Evolutionary conservation across 2,797 vertebrate genomes (phyloP), one percentile per base, ranked within the genome.

Genomic region (Buphagus erythrorhynchus): DNA sequence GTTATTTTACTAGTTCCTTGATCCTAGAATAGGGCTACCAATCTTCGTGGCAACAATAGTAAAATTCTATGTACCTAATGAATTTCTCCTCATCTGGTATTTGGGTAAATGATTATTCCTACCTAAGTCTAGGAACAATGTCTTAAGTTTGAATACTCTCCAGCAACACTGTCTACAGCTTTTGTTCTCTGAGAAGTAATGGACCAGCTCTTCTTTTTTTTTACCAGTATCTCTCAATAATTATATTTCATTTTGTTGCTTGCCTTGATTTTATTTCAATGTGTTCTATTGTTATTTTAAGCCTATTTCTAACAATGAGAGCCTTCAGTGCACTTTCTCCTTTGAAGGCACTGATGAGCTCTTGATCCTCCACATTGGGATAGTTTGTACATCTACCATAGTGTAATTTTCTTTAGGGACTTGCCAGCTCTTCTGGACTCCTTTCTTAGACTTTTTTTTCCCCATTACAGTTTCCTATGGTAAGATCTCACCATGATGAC

Each of bases 1-100:
- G 49, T 54, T 93, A 86, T 80, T 94, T 95, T 95, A 95, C 94
- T 77, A 88, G 82, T 71, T 90, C 58, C 75, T 91, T 82, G 45
- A 80, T 83, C 61, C 89, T 88, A 72, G 57, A 77, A 88, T 24
- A 75, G 61, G 58, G 35, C 20, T 75, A 86, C 38, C 48, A 67
- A 49, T 55, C 51, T 49, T 76, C 5, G 0, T 55, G 62, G 25
- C 69, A 94, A 68, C 42, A 58, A 13, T 2, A 57, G 48, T n/a
- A 63, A 91, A 86, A 58, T 54, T 68, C 33, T 11, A 31, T 16
- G 49, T 43, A 68, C 6, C 26, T 80, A 86, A 77, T 65, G 14
- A 88, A 85, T 62, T 52, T 21, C 25, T 74, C 65, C n/a, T 91
- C 61, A 65, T 46, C 49, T 54, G 57, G 16, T 83, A 74, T 54